Conservation (phyloP, 2,888 invertebrate species). For the Acrobasis suavella region DNA sequence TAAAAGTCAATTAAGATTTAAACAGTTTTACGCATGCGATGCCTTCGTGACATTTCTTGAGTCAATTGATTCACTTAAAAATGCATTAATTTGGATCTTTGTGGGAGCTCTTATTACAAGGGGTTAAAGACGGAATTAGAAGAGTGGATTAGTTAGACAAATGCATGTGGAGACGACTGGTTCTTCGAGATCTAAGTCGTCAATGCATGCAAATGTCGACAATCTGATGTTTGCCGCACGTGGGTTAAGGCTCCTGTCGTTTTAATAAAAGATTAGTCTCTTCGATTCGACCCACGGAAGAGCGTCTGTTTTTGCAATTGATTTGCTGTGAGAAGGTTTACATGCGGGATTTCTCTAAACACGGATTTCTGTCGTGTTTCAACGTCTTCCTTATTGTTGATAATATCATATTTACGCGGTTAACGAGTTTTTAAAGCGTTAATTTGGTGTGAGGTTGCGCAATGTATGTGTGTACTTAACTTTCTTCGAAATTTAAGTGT, state of each 20-base stretch:
- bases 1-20: constrained; percentile 77
- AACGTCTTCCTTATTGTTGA: not conserved
- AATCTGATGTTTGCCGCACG: constrained; percentile 69
- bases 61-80: constrained; percentile 29
- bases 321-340: constrained; percentile 34
- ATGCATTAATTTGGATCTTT: constrained; percentile 5
- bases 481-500: not conserved
- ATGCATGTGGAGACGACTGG: constrained; percentile 40
- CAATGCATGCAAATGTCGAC: constrained; percentile 72
- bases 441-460: not conserved
- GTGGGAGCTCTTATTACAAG: constrained; percentile 28
- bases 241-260: constrained; percentile 69
- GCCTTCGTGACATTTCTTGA: constrained; percentile 43
- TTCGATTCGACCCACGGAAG: constrained; percentile 71
- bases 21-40: constrained; percentile 59
- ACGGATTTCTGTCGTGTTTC: not conserved
- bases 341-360: not conserved
- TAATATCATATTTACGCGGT: not conserved
- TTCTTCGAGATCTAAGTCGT: constrained; percentile 61
- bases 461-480: not conserved
- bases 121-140: constrained; percentile 32
- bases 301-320: constrained; percentile 57
- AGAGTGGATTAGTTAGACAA: constrained; percentile 33
- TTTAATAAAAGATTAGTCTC: constrained; percentile 68
- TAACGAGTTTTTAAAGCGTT: not conserved